phyloP scores from a whole-genome alignment of 2,113 vertebrate genomes.

The Crotalus horridus region DNA sequence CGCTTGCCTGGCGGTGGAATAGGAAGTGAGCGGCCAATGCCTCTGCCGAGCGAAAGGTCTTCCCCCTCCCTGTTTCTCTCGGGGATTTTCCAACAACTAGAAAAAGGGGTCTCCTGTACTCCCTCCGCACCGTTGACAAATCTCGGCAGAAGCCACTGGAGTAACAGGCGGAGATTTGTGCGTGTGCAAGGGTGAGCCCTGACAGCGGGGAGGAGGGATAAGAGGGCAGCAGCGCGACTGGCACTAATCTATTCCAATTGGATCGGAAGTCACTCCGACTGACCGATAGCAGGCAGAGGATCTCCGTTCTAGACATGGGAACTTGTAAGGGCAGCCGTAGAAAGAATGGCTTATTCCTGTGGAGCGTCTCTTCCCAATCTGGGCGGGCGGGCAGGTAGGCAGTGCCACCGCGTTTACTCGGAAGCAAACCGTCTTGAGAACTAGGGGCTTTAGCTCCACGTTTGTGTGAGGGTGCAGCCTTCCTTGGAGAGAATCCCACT shows the following conservation, averaged over 20 bases:
- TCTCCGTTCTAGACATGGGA: background rate
- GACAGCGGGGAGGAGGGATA: background rate
- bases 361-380: background rate
- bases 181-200: background rate
- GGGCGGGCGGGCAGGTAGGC: background rate
- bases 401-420: background rate
- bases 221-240: background rate
- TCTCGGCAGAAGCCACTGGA: background rate
- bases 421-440: background rate
- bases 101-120: background rate
- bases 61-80: background rate
- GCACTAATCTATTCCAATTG: background rate
- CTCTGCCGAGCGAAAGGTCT: background rate
- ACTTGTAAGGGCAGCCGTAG: background rate
- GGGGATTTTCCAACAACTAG: background rate
- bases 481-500: background rate
- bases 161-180: background rate
- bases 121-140: background rate
- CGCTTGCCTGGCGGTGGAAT: background rate
- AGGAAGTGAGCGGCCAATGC: background rate
- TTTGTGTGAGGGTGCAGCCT: background rate
- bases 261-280: background rate
- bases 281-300: background rate
- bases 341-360: background rate
- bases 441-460: background rate